phyloP scores from a whole-genome alignment of 2,888 invertebrate species.

The Ectropis crepuscularia region DNA sequence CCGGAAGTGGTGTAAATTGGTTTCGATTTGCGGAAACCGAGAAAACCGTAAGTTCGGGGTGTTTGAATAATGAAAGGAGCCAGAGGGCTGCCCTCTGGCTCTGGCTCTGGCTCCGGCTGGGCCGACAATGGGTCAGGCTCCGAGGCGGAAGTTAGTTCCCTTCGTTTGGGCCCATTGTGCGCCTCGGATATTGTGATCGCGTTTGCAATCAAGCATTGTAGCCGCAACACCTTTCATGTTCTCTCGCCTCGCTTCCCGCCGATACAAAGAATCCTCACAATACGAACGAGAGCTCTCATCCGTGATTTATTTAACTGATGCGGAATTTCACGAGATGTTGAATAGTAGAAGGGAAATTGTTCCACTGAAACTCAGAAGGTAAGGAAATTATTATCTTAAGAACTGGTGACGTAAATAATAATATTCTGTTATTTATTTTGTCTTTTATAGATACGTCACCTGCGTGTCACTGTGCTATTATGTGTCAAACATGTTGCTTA shows the following conservation, averaged over 20 bases:
- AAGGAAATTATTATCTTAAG: no score
- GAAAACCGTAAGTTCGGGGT: constrained; percentile 28
- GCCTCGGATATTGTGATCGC: constrained; percentile 16
- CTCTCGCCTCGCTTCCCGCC: neutral
- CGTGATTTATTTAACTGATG: constrained; percentile 3
- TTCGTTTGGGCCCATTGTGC: constrained; percentile 28
- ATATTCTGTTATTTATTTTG: no score
- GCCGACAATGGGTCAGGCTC: constrained; percentile 14
- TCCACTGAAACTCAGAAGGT: no score
- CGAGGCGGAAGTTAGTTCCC: constrained; percentile 26
- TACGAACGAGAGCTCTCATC: neutral
- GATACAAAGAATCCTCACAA: neutral
- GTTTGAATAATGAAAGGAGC: constrained; percentile 28
- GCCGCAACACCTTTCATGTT: constrained; percentile 7
- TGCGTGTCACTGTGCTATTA: no score
- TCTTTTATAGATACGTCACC: no score
- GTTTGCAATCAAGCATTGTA: constrained; percentile 24
- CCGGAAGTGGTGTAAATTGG: constrained; percentile 32
- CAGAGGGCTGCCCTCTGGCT: constrained; percentile 13
- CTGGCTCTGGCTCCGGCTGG: constrained; percentile 18
- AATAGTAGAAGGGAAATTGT: no score
- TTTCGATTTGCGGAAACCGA: constrained; percentile 32
- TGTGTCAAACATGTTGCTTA: no score
- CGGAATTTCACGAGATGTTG: neutral
- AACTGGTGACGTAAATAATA: no score